Evolutionary conservation across 2,888 invertebrate genomes (phyloP), one percentile per base, ranked within the genome.

Genomic region (Diarsia dahlii): DNA sequence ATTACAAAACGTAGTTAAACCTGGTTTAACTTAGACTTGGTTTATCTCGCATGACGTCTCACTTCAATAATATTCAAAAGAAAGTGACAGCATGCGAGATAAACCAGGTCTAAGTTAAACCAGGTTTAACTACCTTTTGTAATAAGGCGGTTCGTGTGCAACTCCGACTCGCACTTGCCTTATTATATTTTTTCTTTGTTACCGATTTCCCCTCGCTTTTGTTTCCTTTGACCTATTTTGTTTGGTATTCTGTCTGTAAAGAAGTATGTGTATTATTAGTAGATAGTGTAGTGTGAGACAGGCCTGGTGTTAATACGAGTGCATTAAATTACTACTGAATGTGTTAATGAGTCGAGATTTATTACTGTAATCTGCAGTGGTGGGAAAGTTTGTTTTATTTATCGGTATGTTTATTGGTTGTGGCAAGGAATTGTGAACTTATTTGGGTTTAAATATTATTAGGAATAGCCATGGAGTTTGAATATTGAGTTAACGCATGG

Each of bases 341-440:
- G 79, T 76, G 81, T 63, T 85, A 81, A 83, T 78, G 76, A 78
- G 67, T 46, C 15, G 34, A 65, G 74, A 78, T 85, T 83, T 83
- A 78, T 83, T 85, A 39, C 65, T 48, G 45, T 63, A 76, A 76
- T 76, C 58, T 45, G 18, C 48, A 54, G 23, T 76, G 65, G 82
- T 71, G 68, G 46, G 70, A 84, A 84, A 68, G 76, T 73, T 69
- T 15, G 34, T n/a, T 68, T 60, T 64, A 63, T 72, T 84, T 67
- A 81, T 6, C 28, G 28, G 28, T 28, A 39, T 39, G 46, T 66
- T 58, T 68, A 65, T 52, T 48, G 15, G 45, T 18, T 54, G n/a
- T 45, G 18, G 34, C 20, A 50, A 45, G 12, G 1, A 18, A 9
- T 13, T 48, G 62, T 54, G 4, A 76, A 69, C 1, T 46, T 9